Conservation (phyloP, 1,140 invertebrate species). For the Zaprionus africanus region DNA sequence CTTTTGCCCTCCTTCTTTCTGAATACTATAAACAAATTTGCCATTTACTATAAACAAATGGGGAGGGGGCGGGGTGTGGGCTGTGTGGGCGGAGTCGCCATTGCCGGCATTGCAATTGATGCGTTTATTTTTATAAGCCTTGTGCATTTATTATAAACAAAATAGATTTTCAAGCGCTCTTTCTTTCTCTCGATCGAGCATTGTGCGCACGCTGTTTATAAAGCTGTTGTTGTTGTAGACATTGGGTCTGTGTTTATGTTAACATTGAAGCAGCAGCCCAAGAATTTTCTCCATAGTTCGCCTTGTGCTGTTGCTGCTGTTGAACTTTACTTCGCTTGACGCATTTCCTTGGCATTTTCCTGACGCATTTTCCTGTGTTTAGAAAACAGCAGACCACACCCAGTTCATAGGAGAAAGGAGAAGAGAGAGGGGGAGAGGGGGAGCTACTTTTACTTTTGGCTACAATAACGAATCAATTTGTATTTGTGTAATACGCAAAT, state of each 20-base stretch:
- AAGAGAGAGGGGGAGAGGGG: background rate
- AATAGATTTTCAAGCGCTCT: slow-evolving; percentile 39
- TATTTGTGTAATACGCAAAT: slow-evolving; percentile 50
- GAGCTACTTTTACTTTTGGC: slow-evolving; percentile 67
- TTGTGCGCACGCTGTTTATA: slow-evolving; percentile 39
- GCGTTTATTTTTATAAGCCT: slow-evolving; percentile 64
- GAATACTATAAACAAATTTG: slow-evolving; percentile 38
- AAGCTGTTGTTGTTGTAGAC: slow-evolving; percentile 16
- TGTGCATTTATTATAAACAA: slow-evolving; percentile 63
- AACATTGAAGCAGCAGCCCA: slow-evolving; percentile 59
- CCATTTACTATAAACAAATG: slow-evolving; percentile 42
- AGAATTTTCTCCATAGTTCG: background rate
- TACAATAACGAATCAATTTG: slow-evolving; percentile 61
- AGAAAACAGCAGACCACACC: slow-evolving; percentile 55
- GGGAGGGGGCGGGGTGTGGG: background rate
- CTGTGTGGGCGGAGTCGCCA: background rate
- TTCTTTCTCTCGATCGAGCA: no score
- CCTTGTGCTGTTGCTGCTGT: slow-evolving; percentile 1
- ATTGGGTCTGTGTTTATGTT: slow-evolving; percentile 63
- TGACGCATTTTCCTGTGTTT: slow-evolving; percentile 73
- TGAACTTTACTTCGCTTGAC: slow-evolving; percentile 51
- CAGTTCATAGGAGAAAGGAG: slow-evolving; percentile 22
- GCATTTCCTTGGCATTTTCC: slow-evolving; percentile 56
- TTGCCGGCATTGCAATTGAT: slow-evolving; percentile 44
- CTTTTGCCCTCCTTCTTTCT: background rate